Conservation (phyloP, 2,113 vertebrate genomes). For the Grammomys surdaster region DNA sequence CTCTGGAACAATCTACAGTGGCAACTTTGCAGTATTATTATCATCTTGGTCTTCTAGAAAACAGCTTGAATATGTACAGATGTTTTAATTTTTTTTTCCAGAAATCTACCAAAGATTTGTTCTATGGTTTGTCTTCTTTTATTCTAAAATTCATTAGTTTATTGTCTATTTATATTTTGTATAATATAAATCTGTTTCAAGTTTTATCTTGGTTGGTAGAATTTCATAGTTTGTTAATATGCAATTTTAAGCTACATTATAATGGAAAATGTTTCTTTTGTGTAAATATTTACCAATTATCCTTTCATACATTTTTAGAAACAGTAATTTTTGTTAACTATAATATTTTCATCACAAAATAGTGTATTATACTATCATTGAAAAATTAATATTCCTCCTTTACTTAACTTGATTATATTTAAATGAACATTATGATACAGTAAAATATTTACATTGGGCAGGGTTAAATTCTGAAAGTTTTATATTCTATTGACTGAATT, state of each 20-base stretch:
- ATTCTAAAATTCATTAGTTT: not conserved
- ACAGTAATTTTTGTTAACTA: not conserved
- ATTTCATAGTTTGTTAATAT: not conserved
- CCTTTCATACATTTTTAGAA: not conserved
- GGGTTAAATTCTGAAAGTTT: not conserved
- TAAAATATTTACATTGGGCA: not conserved
- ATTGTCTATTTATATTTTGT: not conserved
- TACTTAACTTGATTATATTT: not conserved
- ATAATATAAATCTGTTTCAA: not conserved
- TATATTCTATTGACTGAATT: not conserved
- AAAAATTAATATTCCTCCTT: not conserved
- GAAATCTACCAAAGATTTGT: not conserved
- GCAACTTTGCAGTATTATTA: not conserved
- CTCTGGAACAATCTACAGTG: not conserved
- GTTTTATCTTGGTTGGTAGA: not conserved
- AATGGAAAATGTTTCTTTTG: not conserved
- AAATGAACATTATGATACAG: not conserved
- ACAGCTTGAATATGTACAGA: not conserved
- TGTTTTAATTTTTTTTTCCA: not conserved
- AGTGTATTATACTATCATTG: not conserved
- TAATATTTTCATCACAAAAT: not conserved
- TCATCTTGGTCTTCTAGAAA: not conserved
- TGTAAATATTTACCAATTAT: not conserved
- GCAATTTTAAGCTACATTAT: not conserved
- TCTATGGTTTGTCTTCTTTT: not conserved